phyloP scores from a whole-genome alignment of 2,113 vertebrate species.

The Cnemophilus loriae region DNA sequence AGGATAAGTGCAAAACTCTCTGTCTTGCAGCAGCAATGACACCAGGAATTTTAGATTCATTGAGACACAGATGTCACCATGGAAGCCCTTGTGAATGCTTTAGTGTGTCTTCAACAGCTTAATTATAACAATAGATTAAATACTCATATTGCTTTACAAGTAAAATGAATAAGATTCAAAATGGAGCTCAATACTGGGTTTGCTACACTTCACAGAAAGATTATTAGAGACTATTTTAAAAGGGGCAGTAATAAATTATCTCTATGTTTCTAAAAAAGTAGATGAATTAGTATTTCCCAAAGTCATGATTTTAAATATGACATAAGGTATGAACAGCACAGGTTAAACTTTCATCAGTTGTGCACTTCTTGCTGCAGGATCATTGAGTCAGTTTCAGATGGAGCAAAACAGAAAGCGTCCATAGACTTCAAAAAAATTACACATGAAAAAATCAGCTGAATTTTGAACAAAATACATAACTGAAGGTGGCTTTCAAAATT shows the following conservation, averaged over 20 bases:
- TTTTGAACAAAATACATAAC: background rate
- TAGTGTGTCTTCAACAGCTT: background rate
- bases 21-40: background rate
- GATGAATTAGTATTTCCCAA: background rate
- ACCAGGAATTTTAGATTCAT: background rate
- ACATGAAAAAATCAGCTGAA: background rate
- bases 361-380: background rate
- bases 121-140: background rate
- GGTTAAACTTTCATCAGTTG: background rate
- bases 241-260: background rate
- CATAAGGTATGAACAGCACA: background rate
- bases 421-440: background rate
- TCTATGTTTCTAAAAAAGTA: background rate
- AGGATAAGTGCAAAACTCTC: background rate
- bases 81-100: background rate
- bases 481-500: background rate
- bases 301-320: background rate
- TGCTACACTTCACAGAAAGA: background rate
- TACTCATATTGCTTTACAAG: background rate
- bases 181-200: background rate
- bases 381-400: background rate
- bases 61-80: background rate
- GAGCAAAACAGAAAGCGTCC: background rate
- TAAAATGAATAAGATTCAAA: background rate
- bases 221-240: background rate